Conservation (phyloP, 2,888 invertebrate species). For the Mylabris sibirica region DNA sequence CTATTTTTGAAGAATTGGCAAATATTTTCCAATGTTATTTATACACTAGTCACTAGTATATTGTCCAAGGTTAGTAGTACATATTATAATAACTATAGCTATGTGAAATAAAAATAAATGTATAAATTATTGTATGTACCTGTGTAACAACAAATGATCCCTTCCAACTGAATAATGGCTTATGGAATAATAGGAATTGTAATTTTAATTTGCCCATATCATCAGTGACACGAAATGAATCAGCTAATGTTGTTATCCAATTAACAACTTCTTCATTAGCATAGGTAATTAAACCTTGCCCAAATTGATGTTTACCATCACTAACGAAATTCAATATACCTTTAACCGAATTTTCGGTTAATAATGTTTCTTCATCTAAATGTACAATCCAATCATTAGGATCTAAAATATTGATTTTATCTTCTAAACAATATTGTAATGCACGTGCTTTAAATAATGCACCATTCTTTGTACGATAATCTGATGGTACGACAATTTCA, state of each 20-base stretch:
- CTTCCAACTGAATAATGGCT: constrained; percentile 97
- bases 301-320: constrained; percentile 94
- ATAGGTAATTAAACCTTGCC: constrained; percentile 95
- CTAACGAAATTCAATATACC: constrained; percentile 94
- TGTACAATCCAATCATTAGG: constrained; percentile 98
- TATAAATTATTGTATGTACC: constrained; percentile 65
- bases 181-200: constrained; percentile 92
- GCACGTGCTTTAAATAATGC: constrained; percentile 95
- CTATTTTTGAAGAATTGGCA: no score
- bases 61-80: not conserved
- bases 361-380: constrained; percentile 93
- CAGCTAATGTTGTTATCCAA: constrained; percentile 95
- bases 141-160: constrained; percentile 97
- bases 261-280: constrained; percentile 96
- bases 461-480: constrained; percentile 88
- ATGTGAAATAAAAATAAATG: not conserved
- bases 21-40: not conserved
- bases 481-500: constrained; percentile 87
- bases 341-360: constrained; percentile 89
- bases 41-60: not conserved
- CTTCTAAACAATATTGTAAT: constrained; percentile 93
- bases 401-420: constrained; percentile 81
- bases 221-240: constrained; percentile 94
- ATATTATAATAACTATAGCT: no score
- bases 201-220: constrained; percentile 96